Percentiles rank a stretch among this genome's conserved stretches.
Evolutionary conservation across 2,113 vertebrate species (phyloP).

Genomic region (Siniperca chuatsi): DNA sequence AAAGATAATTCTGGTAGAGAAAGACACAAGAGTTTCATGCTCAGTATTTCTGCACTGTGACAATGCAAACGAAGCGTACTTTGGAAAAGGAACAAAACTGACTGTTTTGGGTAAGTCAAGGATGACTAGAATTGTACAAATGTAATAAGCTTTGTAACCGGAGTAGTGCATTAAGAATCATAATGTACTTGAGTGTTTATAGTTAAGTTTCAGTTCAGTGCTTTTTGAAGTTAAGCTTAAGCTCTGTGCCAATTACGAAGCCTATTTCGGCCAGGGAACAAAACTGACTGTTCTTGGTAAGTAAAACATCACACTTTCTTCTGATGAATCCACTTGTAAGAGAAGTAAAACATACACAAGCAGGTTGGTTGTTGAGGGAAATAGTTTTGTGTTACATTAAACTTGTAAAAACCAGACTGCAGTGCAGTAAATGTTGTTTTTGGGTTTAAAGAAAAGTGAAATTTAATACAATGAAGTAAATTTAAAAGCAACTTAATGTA

Average conservation of each 20-base stretch:
- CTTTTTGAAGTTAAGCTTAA: not conserved
- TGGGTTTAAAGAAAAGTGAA: too few relatives aligned
- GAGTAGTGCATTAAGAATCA: not conserved
- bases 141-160: not conserved
- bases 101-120: too few relatives aligned
- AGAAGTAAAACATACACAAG: not conserved
- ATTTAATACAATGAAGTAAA: too few relatives aligned
- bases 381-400: not conserved
- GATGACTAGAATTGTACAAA: not conserved
- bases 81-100: not conserved
- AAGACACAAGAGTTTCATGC: slow-evolving; percentile 15
- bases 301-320: slow-evolving; percentile 31
- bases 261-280: slow-evolving; percentile 60
- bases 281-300: slow-evolving; percentile 75
- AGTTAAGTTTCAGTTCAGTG: not conserved
- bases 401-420: not conserved
- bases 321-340: not conserved
- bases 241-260: slow-evolving; percentile 57
- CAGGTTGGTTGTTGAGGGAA: not conserved
- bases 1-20: not conserved
- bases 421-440: not conserved
- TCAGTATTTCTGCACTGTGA: slow-evolving; percentile 11
- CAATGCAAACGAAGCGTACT: not conserved
- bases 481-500: not conserved
- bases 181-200: not conserved